Evolutionary conservation across 1,140 invertebrate species (phyloP), one percentile per base, ranked within the genome.

Genomic region (Bicyclus anynana): DNA sequence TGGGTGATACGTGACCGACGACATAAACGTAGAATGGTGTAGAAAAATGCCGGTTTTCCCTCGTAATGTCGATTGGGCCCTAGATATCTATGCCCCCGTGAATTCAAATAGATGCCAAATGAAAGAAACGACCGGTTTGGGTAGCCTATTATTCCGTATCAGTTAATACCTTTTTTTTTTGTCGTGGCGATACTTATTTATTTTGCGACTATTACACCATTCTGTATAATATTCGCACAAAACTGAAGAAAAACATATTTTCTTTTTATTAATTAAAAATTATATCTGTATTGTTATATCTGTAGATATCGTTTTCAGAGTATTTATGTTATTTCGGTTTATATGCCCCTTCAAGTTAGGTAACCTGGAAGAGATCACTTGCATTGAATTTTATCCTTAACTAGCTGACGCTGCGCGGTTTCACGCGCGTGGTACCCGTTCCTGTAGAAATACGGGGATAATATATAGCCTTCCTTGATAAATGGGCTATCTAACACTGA

Each of bases 1-100:
- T 54, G 59, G 53, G 57, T 61, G 59, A 55, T 66, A 66, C 63
- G 63, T 66, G 63, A 58, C 54, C 46, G 58, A 54, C 51, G 63
- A 66, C 55, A 62, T 44, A 44, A 50, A 27, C 37, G 58, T 50
- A 44, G 52, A 61, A 57, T 61, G 58, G 60, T 57, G 58, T 57
- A 56, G 57, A 53, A 62, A 66, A 62, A 66, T 54, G 56, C 54
- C 53, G 53, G 52, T 58, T 58, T 65, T 51, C 62, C 57, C 51
- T 44, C 59, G 26, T 56, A 66, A 58, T 66, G 52, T 59, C 62
- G 47, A 66, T 66, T 55, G 51, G 59, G 54, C 54, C 59, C 63
- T 55, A 59, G 63, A 65, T 65, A 65, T 50, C 56, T 20, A 51
- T 53, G 47, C 46, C 55, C 59, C 33, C 50, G 59, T 66, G 63